A percentile compares a stretch with the other conserved stretches of the same genome.
Evolutionary conservation across 2,888 invertebrate species (phyloP).

Genomic region (Drosophila anomalata): DNA sequence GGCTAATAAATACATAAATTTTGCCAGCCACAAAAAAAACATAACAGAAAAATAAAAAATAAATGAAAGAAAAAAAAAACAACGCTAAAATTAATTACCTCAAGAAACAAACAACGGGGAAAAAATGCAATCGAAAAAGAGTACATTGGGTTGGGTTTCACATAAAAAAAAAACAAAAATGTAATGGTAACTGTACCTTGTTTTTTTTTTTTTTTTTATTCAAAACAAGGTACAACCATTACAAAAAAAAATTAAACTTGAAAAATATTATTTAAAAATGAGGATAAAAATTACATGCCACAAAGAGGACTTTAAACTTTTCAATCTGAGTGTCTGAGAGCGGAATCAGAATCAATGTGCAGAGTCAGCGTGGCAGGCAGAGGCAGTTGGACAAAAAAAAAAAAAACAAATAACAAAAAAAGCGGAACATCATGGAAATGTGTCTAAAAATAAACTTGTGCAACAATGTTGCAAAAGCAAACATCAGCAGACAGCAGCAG

Average conservation of each 20-base stretch:
- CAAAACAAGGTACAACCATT: background rate
- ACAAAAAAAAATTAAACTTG: background rate
- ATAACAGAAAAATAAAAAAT: constrained; percentile 15
- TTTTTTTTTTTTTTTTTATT: too few species aligned
- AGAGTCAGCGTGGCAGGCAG: constrained; percentile 39
- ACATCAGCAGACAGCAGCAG: constrained; percentile 60
- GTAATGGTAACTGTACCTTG: too few species aligned
- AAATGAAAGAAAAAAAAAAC: constrained; percentile 42
- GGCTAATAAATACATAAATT: constrained; percentile 71
- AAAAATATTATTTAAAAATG: background rate
- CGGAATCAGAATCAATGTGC: constrained; percentile 34
- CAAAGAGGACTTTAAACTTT: background rate
- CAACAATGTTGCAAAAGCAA: constrained; percentile 75
- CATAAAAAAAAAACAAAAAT: too few species aligned
- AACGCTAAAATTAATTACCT: constrained; percentile 72
- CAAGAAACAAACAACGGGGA: constrained; percentile 53
- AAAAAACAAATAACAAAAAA: too few species aligned
- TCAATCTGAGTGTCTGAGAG: background rate
- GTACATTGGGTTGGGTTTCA: constrained; percentile 32
- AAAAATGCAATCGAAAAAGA: constrained; percentile 32
- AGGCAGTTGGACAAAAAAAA: constrained; percentile 17
- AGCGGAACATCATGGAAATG: constrained; percentile 71
- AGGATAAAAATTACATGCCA: background rate
- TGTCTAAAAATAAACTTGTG: constrained; percentile 75
- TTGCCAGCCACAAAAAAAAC: constrained; percentile 36